These are phyloP conservation scores for Esox niger DNA, from an alignment of 2,113 vertebrate species.

Conservation along the genomic window DNA sequence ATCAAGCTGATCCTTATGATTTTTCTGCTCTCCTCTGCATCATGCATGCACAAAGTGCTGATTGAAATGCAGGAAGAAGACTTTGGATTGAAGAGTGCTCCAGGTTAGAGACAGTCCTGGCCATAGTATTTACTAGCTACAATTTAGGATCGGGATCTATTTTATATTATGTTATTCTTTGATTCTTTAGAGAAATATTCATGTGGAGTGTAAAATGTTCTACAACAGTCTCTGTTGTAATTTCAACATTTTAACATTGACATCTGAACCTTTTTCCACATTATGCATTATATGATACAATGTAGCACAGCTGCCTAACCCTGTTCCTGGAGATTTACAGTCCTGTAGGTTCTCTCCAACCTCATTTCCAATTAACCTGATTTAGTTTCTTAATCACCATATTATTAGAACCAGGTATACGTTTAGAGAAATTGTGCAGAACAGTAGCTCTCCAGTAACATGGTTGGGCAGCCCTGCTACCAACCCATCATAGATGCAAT, in stretches of 20 bases:
- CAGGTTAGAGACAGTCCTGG: slow-evolving; percentile 69
- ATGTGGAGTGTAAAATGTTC: not conserved
- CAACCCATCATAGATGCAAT: not conserved
- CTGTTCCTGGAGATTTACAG: no score
- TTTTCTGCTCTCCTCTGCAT: slow-evolving; percentile 63
- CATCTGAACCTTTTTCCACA: not conserved
- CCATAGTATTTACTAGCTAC: not conserved
- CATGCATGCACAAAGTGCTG: slow-evolving; percentile 73
- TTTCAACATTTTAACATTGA: not conserved
- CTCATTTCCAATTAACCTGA: no score
- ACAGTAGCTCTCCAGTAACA: no score
- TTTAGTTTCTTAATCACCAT: no score
- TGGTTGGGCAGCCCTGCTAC: no score
- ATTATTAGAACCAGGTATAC: no score
- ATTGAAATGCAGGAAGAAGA: slow-evolving; percentile 78
- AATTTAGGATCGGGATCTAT: not conserved
- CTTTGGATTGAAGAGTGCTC: slow-evolving; percentile 70
- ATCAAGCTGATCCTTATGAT: slow-evolving; percentile 55
- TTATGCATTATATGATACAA: not conserved
- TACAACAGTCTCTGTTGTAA: not conserved
- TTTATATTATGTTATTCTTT: not conserved
- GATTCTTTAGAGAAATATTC: not conserved
- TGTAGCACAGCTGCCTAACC: no score
- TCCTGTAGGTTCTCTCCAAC: no score
- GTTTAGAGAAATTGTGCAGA: no score